phyloP scores from a whole-genome alignment of 2,113 vertebrate species.

The Petromus typicus region DNA sequence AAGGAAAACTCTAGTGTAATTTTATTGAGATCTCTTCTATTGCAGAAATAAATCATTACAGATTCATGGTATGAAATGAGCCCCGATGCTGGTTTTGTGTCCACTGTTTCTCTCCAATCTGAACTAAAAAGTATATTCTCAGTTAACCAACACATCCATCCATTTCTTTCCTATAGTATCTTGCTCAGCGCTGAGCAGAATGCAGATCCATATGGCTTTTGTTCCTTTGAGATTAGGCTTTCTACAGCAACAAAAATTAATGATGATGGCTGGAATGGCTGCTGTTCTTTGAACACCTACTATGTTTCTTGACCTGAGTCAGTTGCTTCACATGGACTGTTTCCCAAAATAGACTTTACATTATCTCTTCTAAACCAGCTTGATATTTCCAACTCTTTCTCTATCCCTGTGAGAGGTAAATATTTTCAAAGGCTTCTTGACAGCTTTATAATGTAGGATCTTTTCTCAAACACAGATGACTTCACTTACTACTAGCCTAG shows the following conservation, averaged over 20 bases:
- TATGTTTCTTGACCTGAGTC: background rate
- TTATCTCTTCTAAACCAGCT: background rate
- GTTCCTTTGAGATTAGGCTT: background rate
- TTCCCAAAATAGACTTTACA: background rate
- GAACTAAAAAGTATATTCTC: background rate
- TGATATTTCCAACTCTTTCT: background rate
- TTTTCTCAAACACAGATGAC: background rate
- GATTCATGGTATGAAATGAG: background rate
- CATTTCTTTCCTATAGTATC: background rate
- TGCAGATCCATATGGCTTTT: background rate
- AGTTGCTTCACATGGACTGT: background rate
- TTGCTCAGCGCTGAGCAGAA: background rate
- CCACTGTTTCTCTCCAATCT: background rate
- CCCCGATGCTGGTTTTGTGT: background rate
- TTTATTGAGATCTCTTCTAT: background rate
- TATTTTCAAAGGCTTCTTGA: conserved; percentile 3
- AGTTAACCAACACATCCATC: background rate
- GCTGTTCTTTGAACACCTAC: background rate
- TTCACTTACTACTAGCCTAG: background rate
- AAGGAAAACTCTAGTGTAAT: background rate
- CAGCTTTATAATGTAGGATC: background rate
- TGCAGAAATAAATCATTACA: background rate
- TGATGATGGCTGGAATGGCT: background rate
- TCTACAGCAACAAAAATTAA: background rate
- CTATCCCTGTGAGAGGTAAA: conserved; percentile 13